phyloP scores from a whole-genome alignment of 2,888 invertebrate species.

The Sesia apiformis region DNA sequence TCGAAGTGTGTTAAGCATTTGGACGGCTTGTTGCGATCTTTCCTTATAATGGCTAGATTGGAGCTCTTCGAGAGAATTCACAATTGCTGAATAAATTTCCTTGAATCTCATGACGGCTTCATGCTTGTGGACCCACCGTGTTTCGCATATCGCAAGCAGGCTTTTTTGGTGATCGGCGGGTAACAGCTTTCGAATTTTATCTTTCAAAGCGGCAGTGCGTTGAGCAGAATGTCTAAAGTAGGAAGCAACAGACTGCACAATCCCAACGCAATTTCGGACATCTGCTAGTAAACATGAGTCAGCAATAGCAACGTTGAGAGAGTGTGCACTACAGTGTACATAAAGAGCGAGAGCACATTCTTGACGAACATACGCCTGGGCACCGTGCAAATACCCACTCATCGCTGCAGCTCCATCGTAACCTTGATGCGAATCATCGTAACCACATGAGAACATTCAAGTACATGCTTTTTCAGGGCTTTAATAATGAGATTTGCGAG shows the following conservation, averaged over 20 bases:
- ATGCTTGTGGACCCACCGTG: slow-evolving; percentile 7
- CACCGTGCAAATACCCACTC: too few species aligned
- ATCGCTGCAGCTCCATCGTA: slow-evolving; percentile 7
- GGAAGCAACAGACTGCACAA: too few species aligned
- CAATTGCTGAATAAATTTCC: slow-evolving; percentile 3
- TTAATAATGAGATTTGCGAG: too few species aligned
- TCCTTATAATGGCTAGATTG: slow-evolving; percentile 4
- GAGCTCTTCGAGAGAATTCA: slow-evolving; percentile 5
- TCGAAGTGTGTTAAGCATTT: slow-evolving; percentile 6
- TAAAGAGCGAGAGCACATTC: slow-evolving; percentile 9
- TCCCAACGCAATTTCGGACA: too few species aligned
- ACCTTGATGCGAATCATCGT: too few species aligned
- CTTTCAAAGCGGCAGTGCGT: too few species aligned
- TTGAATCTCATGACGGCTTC: not conserved
- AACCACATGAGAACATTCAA: slow-evolving; percentile 10
- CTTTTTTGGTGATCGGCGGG: slow-evolving; percentile 5
- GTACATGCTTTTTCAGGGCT: too few species aligned
- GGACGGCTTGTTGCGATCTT: slow-evolving; percentile 6
- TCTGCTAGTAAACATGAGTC: too few species aligned
- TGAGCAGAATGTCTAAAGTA: too few species aligned
- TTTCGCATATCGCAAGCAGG: slow-evolving; percentile 6
- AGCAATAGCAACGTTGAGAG: slow-evolving; percentile 7
- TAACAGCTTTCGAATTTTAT: too few species aligned
- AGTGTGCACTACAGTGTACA: slow-evolving; percentile 7
- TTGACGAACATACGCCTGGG: slow-evolving; percentile 8